Evolutionary conservation across 2,797 vertebrate species (phyloP), one percentile per base, ranked within the genome.

Genomic region (Sebastes iracundus): DNA sequence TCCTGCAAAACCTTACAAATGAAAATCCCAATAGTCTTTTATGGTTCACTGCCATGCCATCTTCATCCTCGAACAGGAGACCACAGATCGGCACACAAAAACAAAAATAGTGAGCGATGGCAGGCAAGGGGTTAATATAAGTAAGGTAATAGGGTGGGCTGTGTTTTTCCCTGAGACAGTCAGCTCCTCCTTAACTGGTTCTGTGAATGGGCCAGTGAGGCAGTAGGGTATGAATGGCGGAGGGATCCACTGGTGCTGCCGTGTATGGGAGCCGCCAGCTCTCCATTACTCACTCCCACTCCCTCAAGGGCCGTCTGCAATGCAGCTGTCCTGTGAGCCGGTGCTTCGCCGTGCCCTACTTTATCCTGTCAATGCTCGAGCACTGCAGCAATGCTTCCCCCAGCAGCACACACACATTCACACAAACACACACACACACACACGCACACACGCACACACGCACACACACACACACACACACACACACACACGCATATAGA

Each of bases 241-340:
- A 93, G 88, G 89, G 89, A 94, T 93, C 89, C 86, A 79, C 89
- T 79, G 88, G 82, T 87, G 76, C 80, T 87, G 85, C 83, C 63
- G 87, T 77, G 86, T 71, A 87, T 82, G 84, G 85, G 79, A 88
- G 89, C 83, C 75, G 76, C 82, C 84, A 91, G 91, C 88, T 87
- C 91, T 86, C 91, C 77, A 94, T 96, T 95, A 95, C 94, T 96
- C 96, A 92, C 89, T 93, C 95, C 91, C 94, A 94, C 94, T 95
- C 93, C 96, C 96, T 96, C 93, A 86, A 95, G 95, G 94, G 95
- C 94, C 95, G 95, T 96, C 97, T 97, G 98, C 97, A 98, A 96
- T 98, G 97, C 97, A 98, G 97, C 90, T 96, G 96, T 96, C 96
- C 94, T 94, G 93, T 90, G 92, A 92, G 94, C 92, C 91, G 77